These are phyloP conservation scores for Leptinotarsa defecta DNA, from an alignment of 1,140 invertebrate species.

Conservation along the genomic window DNA sequence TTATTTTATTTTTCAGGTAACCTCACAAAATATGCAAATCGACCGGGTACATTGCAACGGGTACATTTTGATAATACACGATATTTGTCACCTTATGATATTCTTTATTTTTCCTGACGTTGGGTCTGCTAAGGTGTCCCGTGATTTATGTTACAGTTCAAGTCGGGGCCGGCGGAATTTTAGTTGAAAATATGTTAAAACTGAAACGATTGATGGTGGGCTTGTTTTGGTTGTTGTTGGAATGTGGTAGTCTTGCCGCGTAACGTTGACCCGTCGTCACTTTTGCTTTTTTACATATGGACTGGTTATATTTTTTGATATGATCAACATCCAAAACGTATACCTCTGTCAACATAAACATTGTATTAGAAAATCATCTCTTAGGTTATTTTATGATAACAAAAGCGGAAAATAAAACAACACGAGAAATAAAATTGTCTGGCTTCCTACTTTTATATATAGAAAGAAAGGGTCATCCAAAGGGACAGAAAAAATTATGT, in stretches of 20 bases:
- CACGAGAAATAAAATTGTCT: too few species aligned
- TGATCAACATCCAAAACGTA: too few species aligned
- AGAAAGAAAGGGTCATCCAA: too few species aligned
- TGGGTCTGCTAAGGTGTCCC: conserved; percentile 16
- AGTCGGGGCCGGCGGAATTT: conserved; percentile 10
- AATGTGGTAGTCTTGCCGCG: conserved; percentile 21
- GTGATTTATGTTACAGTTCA: conserved; percentile 14
- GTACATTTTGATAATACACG: conserved; percentile 1
- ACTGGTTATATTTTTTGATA: not conserved
- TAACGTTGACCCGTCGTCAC: conserved; percentile 5
- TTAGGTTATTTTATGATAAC: too few species aligned
- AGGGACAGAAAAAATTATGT: too few species aligned
- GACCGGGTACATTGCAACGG: not conserved
- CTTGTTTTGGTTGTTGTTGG: conserved; percentile 20
- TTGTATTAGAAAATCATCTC: too few species aligned
- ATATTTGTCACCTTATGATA: conserved; percentile 15
- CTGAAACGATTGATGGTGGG: conserved; percentile 19
- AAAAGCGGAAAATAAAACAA: too few species aligned
- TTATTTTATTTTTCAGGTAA: conserved; percentile 21
- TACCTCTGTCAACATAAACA: too few species aligned
- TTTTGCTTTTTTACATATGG: conserved; percentile 14
- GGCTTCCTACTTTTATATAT: too few species aligned
- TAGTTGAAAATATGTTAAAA: conserved; percentile 21
- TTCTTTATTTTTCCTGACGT: conserved; percentile 3
- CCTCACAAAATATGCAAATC: conserved; percentile 16